Evolutionary conservation across 1,140 invertebrate species (phyloP).

Genomic region (Lucilia sericata): DNA sequence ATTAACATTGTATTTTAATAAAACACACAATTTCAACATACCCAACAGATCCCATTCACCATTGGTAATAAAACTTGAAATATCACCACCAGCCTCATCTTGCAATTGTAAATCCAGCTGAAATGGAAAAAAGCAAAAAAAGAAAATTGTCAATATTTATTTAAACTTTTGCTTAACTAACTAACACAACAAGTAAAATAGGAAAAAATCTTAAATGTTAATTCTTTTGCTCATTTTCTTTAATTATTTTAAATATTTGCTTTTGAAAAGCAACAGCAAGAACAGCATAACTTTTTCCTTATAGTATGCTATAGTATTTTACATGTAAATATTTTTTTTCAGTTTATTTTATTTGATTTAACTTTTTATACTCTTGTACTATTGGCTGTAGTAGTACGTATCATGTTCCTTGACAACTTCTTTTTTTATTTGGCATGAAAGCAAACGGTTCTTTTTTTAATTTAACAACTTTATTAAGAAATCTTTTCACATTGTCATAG

Average conservation of each 20-base stretch:
- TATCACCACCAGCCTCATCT: conserved; percentile 89
- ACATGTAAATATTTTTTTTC: no score
- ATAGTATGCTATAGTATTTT: no score
- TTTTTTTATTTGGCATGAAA: neutral
- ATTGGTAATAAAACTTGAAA: conserved; percentile 95
- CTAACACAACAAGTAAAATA: neutral
- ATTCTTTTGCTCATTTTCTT: conserved; percentile 22
- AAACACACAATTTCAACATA: conserved; percentile 70
- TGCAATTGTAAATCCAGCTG: conserved; percentile 93
- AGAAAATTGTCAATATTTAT: conserved; percentile 21
- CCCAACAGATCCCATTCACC: conserved; percentile 99
- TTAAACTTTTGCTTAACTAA: neutral
- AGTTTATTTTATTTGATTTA: neutral
- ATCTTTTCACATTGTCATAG: neutral
- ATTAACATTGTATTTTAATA: neutral
- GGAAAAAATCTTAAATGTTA: neutral
- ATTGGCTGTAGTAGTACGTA: no score
- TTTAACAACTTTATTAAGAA: neutral
- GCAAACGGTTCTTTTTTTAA: neutral
- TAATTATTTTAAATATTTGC: conserved; percentile 30
- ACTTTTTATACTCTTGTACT: neutral
- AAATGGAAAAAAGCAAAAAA: conserved; percentile 56
- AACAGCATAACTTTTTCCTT: no score
- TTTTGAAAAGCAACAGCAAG: no score
- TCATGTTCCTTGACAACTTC: neutral